phyloP scores from a whole-genome alignment of 2,113 vertebrate species.

The Thalassarche chlororhynchos region DNA sequence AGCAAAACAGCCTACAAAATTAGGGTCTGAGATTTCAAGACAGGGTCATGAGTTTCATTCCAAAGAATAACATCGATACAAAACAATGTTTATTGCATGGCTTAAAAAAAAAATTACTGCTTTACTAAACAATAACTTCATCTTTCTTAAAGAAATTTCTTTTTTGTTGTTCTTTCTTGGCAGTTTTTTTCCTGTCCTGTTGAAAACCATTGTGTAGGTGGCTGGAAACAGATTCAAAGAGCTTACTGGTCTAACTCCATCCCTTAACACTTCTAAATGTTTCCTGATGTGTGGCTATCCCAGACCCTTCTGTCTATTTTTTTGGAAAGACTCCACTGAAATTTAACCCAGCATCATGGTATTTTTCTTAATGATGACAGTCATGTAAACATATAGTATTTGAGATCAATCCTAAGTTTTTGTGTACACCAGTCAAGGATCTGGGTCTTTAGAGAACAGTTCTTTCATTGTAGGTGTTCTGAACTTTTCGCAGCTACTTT shows the following conservation, averaged over 20 bases:
- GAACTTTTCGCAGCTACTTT: not conserved
- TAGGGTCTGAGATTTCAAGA: not conserved
- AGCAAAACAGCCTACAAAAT: not conserved
- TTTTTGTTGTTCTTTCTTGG: not conserved
- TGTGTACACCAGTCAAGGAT: not conserved
- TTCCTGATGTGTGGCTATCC: not conserved
- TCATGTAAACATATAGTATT: not conserved
- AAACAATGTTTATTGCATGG: not conserved
- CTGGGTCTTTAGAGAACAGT: not conserved
- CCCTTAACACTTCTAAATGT: not conserved
- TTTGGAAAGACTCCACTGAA: not conserved
- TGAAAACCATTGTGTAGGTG: not conserved
- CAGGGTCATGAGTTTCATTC: not conserved
- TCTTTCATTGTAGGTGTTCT: not conserved
- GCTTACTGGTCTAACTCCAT: not conserved
- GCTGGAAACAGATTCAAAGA: not conserved
- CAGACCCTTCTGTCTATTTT: not conserved
- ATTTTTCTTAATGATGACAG: not conserved
- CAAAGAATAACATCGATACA: not conserved
- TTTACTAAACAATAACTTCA: not conserved
- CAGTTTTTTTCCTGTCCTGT: not conserved
- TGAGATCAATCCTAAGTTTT: not conserved
- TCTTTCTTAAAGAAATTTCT: not conserved
- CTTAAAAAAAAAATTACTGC: not conserved
- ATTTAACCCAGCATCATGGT: not conserved